Evolutionary conservation across 2,113 vertebrate genomes (phyloP).

Genomic region (Pungitius pungitius): DNA sequence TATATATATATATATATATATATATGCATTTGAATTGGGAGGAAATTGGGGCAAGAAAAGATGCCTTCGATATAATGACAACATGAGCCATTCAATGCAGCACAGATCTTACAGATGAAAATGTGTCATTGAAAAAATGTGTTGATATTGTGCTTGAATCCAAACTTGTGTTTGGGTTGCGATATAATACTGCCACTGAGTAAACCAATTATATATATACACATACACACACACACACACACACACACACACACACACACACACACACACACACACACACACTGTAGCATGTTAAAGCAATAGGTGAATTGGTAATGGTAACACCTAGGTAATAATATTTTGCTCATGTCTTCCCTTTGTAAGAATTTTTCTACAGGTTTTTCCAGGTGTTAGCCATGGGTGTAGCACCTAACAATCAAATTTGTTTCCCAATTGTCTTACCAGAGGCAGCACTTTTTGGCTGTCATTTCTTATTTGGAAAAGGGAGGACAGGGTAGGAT

Average conservation of each 20-base stretch:
- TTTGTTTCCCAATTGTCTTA: constrained; percentile 53
- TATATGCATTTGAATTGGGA: neutral
- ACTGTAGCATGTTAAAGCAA: too few species aligned
- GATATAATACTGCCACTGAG: too few species aligned
- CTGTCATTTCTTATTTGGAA: constrained; percentile 75
- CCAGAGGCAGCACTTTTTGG: constrained; percentile 56
- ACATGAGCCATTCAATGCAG: constrained; percentile 15
- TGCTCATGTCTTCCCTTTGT: neutral
- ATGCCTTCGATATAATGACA: neutral
- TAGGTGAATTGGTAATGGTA: too few species aligned
- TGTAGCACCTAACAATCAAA: constrained; percentile 8
- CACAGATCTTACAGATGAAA: constrained; percentile 21
- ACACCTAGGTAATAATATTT: neutral
- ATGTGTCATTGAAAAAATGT: constrained; percentile 24
- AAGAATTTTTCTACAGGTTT: constrained; percentile 9
- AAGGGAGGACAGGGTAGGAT: constrained; percentile 58
- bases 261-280: too few species aligned
- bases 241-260: too few species aligned
- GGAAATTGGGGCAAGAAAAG: neutral
- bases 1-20: neutral
- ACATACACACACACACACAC: too few species aligned
- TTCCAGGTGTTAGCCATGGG: constrained; percentile 4
- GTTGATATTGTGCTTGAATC: constrained; percentile 33
- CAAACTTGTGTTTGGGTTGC: constrained; percentile 13
- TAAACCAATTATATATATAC: too few species aligned